Base-by-base conservation (phyloP, 37 sponge, comb jelly and placozoan species). In the Cladorhizidae sp. region DNA sequence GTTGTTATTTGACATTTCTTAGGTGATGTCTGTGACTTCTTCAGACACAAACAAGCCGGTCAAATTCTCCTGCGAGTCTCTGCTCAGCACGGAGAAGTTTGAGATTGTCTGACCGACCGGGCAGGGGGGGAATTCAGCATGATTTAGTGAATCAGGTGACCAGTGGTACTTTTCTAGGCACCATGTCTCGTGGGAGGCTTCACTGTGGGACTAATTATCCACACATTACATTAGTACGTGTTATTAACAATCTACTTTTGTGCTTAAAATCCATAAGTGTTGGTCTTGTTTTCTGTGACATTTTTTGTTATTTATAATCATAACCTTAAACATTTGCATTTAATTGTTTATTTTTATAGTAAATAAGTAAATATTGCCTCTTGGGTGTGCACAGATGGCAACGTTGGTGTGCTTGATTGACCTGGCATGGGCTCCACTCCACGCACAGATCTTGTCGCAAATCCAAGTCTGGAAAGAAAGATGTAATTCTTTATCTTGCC, bases 61-160 rank as follows among this genome's bases (percentile, higher is more conserved):
- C 32, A 89, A 89, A 54, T 93, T 75, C 56, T 89, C 94, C n/a
- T 72, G 68, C 20, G 94, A 93, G 54, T 65, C 74, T 5, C 35
- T 73, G 1, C 78, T 89, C 40, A 67, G 65, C 1, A 54, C 86
- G 8, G 94, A 93, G 23, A 81, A 86, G 52, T 93, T 75, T 57
- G 89, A 86, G 70, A 89, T 93, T 29, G 86, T 89, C 40, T 93
- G 77, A 88, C 3, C 2, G 8, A 18, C 5, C 17, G 18, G 28
- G 61, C 5, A 59, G 61, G 28, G 61, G 61, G n/a, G n/a, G n/a
- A n/a, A n/a, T n/a, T n/a, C n/a, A n/a, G 61, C 61, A 28, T 28
- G 61, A 18, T 26, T 12, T 45, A 12, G 38, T 29, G 33, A 31
- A 29, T 20, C 29, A 36, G 35, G 32, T 36, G 61, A 59, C n/a